Evolutionary conservation across 1,140 invertebrate genomes (phyloP).

Genomic region (Diachasmimorpha longicaudata): DNA sequence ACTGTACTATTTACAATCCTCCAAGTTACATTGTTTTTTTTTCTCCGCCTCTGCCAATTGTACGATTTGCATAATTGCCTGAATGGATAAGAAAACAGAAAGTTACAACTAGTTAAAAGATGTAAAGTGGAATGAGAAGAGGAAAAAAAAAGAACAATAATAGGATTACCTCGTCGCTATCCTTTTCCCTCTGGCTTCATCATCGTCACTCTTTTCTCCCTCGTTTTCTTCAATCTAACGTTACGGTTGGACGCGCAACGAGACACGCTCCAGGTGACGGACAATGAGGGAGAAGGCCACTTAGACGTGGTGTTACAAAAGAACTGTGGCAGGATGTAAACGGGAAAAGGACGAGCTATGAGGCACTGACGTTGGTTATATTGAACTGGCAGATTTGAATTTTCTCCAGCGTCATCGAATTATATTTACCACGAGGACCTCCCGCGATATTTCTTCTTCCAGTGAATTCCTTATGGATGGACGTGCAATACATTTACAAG

Average conservation of each 20-base stretch:
- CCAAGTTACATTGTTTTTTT: not conserved
- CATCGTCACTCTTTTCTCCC: not conserved
- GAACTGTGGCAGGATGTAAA: not conserved
- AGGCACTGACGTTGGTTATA: not conserved
- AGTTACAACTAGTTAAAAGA: not conserved
- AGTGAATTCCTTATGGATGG: no score
- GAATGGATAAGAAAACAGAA: not conserved
- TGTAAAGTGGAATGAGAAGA: not conserved
- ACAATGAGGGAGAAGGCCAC: conserved; percentile 10
- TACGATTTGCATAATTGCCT: not conserved
- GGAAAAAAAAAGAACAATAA: not conserved
- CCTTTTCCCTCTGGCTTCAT: not conserved
- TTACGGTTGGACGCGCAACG: conserved; percentile 1
- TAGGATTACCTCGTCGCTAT: not conserved
- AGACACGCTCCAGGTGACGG: conserved; percentile 15
- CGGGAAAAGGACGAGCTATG: not conserved
- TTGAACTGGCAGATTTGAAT: no score
- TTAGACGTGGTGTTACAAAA: not conserved
- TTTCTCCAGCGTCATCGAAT: no score
- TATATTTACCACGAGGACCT: no score
- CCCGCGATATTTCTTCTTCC: no score
- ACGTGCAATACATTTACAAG: no score
- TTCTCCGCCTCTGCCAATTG: not conserved
- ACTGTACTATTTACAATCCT: no score
- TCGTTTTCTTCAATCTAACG: not conserved